phyloP scores from a whole-genome alignment of 1,140 invertebrate genomes.

The Camponotus vicinus region DNA sequence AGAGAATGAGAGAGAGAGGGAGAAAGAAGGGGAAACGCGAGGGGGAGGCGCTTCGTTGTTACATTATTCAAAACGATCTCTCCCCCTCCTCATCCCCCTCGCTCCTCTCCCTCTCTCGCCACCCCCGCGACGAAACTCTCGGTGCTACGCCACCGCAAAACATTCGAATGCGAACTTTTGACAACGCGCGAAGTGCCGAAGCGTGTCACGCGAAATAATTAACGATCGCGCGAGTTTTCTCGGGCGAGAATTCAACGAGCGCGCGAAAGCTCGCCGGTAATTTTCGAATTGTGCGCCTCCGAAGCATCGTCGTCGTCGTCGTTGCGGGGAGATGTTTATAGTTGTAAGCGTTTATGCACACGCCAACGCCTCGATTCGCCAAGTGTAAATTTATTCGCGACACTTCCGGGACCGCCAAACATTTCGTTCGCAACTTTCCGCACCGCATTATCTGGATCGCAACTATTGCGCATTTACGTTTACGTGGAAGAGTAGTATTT shows the following conservation, averaged over 20 bases:
- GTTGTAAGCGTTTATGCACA: constrained; percentile 3
- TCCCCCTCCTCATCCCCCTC: constrained; percentile 44
- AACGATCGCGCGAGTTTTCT: constrained; percentile 84
- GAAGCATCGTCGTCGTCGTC: not conserved
- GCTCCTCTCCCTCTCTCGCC: not conserved
- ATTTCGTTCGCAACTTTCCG: constrained; percentile 54
- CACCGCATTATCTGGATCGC: not conserved
- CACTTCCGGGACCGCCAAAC: constrained; percentile 21
- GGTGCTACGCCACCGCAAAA: constrained; percentile 78
- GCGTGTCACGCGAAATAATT: constrained; percentile 84
- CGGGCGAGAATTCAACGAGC: constrained; percentile 74
- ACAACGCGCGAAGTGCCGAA: constrained; percentile 83
- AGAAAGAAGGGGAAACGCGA: not conserved
- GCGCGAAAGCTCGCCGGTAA: constrained; percentile 39
- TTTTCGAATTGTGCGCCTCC: constrained; percentile 55
- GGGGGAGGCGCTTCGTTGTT: constrained; percentile 77
- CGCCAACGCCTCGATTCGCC: constrained; percentile 20
- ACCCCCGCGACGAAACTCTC: constrained; percentile 78
- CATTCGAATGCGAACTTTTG: constrained; percentile 83
- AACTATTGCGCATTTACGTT: constrained; percentile 1
- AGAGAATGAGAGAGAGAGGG: constrained; percentile 58
- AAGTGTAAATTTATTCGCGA: constrained; percentile 49
- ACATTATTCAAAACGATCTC: constrained; percentile 83
- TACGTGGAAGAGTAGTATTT: not conserved
- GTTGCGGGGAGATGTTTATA: constrained; percentile 6